Evolutionary conservation across 1,140 invertebrate species (phyloP), one percentile per base, ranked within the genome.

Genomic region (Neoseiulus cucumeris): DNA sequence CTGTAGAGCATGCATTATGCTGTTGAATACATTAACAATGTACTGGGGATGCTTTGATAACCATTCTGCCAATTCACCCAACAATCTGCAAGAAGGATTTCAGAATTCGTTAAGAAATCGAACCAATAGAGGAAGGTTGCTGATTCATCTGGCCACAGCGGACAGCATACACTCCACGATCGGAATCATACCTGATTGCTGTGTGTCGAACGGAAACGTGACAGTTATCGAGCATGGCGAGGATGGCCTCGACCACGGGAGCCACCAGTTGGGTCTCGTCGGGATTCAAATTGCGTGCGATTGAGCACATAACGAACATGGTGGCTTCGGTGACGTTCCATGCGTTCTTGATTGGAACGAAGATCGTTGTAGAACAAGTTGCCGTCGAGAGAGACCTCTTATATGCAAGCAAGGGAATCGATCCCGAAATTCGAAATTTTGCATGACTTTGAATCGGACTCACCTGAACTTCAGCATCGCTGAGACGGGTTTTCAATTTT

Each of bases 321-420:
- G 51, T 59, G 6, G 51, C 51, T 59, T 59, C 51, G 25, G 51
- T 59, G 2, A 59, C 51, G 51, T 59, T 59, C 51, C 51, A 59
- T 20, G n/a, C 12, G 51, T 59, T 33, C 51, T 33, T n/a, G 25
- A 59, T 29, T 29, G 14, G 14, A 25, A 47, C 14, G 5, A 59
- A 5, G 51, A 59, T 59, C 25, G 22, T 25, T 5, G 14, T 17
- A 47, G 5, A 7, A 47, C 18, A 47, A 6, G 4, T 47, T 22
- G 12, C 42, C 12, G n/a, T 44, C n/a, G n/a, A 47, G 45, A 4
- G 45, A 59, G 51, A 29, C 14, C 1, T 29, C 51, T 4, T 20
- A 59, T 59, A 7, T 5, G 14, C 22, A 59, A 14, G 28, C n/a
- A 44, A 44, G 12, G 12, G 42, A 12, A 12, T 22, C 28, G 45